phyloP scores from a whole-genome alignment of 2,888 invertebrate species.

The Synergus itoensis region DNA sequence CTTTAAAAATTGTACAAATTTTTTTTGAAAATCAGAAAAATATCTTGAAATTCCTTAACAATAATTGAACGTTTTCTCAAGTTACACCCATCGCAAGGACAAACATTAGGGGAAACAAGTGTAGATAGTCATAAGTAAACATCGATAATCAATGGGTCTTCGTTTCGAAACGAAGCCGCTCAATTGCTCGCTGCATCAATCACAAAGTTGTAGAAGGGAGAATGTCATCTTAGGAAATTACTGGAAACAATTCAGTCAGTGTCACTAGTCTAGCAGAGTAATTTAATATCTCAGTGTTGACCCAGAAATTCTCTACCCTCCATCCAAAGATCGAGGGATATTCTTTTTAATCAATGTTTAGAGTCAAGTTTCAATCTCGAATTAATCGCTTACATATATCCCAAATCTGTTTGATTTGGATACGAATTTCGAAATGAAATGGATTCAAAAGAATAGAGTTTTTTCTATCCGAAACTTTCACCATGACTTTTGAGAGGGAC shows the following conservation, averaged over 20 bases:
- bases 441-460: too few relatives aligned
- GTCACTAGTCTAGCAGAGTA: neutral
- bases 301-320: neutral
- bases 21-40: too few relatives aligned
- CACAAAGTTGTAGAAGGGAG: conserved; percentile 4
- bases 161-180: neutral
- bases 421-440: too few relatives aligned
- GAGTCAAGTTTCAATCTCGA: neutral
- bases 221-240: conserved; percentile 16
- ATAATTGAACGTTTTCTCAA: too few relatives aligned
- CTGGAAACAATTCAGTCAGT: conserved; percentile 14
- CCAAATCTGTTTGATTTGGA: too few relatives aligned
- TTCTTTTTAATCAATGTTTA: conserved; percentile 6
- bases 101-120: neutral
- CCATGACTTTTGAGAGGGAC: too few relatives aligned
- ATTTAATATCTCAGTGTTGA: neutral
- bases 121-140: neutral
- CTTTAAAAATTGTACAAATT: too few relatives aligned
- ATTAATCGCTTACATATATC: neutral
- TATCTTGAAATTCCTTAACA: too few relatives aligned
- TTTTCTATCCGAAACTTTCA: too few relatives aligned
- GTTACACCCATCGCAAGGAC: neutral
- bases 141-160: conserved; percentile 7
- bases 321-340: conserved; percentile 1
- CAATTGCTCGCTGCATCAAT: conserved; percentile 15